Evolutionary conservation across 2,797 vertebrate genomes (phyloP).

Genomic region (Neomorphus geoffroyi): DNA sequence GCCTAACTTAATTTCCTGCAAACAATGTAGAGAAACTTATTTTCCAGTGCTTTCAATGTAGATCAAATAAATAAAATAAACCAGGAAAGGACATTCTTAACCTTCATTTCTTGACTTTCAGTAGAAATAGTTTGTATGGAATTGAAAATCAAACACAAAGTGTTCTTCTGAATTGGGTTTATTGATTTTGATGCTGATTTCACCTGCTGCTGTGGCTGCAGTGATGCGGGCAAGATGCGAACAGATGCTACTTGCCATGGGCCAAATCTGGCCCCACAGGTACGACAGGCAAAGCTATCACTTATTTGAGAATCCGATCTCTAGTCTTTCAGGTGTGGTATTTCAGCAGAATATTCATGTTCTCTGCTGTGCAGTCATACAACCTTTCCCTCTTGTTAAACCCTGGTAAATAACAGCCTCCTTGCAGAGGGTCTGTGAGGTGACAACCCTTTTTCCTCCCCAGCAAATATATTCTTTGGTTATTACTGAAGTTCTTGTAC

Average conservation of each 20-base stretch:
- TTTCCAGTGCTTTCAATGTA: not conserved
- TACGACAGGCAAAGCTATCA: not conserved
- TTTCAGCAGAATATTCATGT: not conserved
- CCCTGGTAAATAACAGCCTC: not conserved
- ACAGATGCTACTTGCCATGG: rapidly evolving
- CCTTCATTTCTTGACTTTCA: not conserved
- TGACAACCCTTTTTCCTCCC: not conserved
- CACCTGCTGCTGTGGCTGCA: not conserved
- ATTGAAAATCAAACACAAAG: not conserved
- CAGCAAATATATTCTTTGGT: not conserved
- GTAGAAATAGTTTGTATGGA: not conserved
- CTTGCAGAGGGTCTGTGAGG: not conserved
- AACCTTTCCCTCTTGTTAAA: not conserved
- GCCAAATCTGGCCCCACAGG: not conserved
- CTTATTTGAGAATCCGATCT: not conserved
- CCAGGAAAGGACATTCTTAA: not conserved
- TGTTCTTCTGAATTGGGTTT: not conserved
- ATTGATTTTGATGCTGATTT: rapidly evolving
- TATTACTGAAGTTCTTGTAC: not conserved
- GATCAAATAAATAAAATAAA: not conserved
- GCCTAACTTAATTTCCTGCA: not conserved
- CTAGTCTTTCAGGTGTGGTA: not conserved
- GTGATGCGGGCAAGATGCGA: not conserved
- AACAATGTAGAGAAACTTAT: not conserved
- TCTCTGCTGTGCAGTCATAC: rapidly evolving